phyloP scores from a whole-genome alignment of 2,113 vertebrate species.

The Nicator chloris region DNA sequence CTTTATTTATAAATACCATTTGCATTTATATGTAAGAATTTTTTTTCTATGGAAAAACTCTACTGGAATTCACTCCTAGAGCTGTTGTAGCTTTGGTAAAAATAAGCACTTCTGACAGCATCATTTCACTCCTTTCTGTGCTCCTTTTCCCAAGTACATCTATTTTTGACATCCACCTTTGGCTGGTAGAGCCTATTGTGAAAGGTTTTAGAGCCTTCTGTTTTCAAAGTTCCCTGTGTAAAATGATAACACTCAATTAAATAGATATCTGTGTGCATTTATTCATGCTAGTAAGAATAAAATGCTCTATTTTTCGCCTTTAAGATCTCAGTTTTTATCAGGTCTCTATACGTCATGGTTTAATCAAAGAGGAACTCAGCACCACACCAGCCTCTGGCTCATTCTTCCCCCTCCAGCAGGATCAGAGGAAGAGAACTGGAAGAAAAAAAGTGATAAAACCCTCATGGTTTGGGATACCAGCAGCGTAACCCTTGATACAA shows the following conservation, averaged over 20 bases:
- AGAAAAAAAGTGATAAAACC: background rate
- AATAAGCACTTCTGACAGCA: background rate
- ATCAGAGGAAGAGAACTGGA: background rate
- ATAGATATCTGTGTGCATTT: background rate
- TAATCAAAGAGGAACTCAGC: background rate
- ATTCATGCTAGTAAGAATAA: background rate
- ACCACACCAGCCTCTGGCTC: background rate
- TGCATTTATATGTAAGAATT: no score
- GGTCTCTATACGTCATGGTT: rapidly evolving
- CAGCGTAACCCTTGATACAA: no score
- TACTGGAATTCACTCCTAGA: background rate
- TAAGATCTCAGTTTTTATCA: background rate
- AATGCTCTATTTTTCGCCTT: background rate
- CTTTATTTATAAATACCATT: background rate
- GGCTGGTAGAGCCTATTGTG: background rate
- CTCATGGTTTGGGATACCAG: background rate
- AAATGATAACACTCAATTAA: background rate
- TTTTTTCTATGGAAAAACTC: background rate
- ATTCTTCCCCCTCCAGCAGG: background rate
- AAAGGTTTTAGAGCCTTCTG: background rate
- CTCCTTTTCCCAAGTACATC: background rate
- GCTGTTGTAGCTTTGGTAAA: background rate
- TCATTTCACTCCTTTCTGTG: background rate
- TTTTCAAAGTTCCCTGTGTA: background rate
- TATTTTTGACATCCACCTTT: background rate